Conservation (phyloP, 2,113 vertebrate genomes). For the Diadophis punctatus region DNA sequence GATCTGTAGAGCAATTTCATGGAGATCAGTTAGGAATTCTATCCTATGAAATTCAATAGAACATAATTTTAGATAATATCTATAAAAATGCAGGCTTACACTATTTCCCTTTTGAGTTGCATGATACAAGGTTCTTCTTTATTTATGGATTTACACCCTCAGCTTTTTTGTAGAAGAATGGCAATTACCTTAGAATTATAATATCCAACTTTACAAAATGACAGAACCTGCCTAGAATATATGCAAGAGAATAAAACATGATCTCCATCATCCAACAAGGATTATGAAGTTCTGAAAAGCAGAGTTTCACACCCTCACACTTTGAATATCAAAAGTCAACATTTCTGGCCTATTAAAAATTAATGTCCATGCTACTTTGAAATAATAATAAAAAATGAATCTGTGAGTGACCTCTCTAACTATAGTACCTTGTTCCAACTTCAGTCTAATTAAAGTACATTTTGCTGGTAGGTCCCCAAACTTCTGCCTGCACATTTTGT, state of each 20-base stretch:
- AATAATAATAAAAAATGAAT: not conserved
- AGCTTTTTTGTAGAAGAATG: not conserved
- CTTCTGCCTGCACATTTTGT: not conserved
- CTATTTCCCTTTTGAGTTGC: not conserved
- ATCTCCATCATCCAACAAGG: not conserved
- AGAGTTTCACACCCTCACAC: not conserved
- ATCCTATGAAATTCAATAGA: not conserved
- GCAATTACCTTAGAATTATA: not conserved
- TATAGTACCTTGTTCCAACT: not conserved
- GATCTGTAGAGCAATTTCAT: not conserved
- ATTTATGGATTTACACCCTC: not conserved
- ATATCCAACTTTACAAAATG: not conserved
- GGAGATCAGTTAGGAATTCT: not conserved
- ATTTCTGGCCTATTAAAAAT: conserved; percentile 5
- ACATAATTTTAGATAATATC: not conserved
- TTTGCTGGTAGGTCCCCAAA: not conserved
- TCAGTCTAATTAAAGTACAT: not conserved
- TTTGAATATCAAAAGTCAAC: not conserved
- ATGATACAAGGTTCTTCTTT: not conserved
- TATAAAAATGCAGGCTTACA: not conserved
- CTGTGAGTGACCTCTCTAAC: not conserved
- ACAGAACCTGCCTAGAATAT: not conserved
- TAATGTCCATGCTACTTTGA: not conserved
- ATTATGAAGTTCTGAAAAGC: not conserved
- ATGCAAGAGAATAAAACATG: not conserved